phyloP scores from a whole-genome alignment of 2,797 vertebrate genomes.

The Urosaurus nigricauda region DNA sequence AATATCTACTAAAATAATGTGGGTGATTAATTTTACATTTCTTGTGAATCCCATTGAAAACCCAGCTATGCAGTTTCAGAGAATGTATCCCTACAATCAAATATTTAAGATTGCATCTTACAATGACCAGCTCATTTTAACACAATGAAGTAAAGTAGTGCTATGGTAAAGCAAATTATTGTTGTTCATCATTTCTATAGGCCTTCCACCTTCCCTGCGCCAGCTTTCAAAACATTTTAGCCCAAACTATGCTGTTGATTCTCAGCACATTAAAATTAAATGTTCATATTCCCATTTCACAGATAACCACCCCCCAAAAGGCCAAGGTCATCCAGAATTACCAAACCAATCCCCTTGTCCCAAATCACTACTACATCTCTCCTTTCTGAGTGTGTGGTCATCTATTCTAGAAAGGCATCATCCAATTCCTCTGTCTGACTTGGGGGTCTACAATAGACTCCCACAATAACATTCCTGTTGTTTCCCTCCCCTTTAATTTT shows the following conservation, averaged over 20 bases:
- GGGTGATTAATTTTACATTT: conserved; percentile 11
- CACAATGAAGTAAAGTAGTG: not conserved
- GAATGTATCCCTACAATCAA: not conserved
- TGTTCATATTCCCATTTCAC: conserved; percentile 7
- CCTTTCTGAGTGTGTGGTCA: too few species aligned
- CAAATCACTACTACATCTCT: too few species aligned
- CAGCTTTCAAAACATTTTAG: not conserved
- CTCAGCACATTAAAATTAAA: not conserved
- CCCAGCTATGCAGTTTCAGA: not conserved
- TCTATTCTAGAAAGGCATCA: too few species aligned
- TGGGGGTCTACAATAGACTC: too few species aligned
- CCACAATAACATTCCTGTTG: too few species aligned
- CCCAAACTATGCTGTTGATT: conserved; percentile 2
- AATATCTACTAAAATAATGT: conserved; percentile 6
- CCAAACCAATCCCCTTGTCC: too few species aligned
- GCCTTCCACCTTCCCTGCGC: not conserved
- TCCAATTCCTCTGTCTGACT: too few species aligned
- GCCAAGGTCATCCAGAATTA: not conserved
- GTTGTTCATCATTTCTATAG: conserved; percentile 14
- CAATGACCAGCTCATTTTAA: conserved; percentile 14
- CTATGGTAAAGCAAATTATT: not conserved
- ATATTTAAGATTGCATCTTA: conserved; percentile 21
- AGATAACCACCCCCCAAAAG: not conserved
- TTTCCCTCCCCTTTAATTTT: too few species aligned
- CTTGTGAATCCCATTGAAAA: conserved; percentile 7